Base-by-base conservation (phyloP, 2,888 invertebrate genomes). In the Brachypterus glaber region DNA sequence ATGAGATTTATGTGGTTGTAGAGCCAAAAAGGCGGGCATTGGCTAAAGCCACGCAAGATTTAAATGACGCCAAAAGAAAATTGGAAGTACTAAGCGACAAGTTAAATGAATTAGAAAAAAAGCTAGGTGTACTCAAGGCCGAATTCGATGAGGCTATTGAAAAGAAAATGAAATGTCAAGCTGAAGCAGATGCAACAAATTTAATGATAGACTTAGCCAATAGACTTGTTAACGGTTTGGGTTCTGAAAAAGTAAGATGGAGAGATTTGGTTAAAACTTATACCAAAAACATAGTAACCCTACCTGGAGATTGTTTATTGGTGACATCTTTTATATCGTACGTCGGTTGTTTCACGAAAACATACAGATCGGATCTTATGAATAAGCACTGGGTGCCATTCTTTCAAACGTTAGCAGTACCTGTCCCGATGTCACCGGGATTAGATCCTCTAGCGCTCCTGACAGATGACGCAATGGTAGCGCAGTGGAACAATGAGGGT, bases 321-420 rank as follows among this genome's bases (percentile, higher is more conserved):
- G 81, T 90, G 18, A 86, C 91, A 0, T 91, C 93, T 8, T 95
- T 95, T 63, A 85, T 95, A 36, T 93, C 93, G 0, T 95, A 95
- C 60, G 86, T 92, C 17, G 95, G 95, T 2, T 91, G 91, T 58
- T 95, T 95, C 63, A 90, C 87, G 17, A 80, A 85, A 44, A 73
- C 74, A 33, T 95, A 93, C 60, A 72, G 95, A 32, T 57, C 71
- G 14, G 83, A 88, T 51, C 72, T 95, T 35, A 73, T 89, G 58
- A 69, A 85, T 8, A 77, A 82, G 16, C 72, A 78, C 55, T 91
- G 91, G 90, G 58, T 84, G 45, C 91, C 92, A 1, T 79, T 73
- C 46, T 71, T 95, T n/a, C 74, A 72, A 38, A 69, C 82, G 24
- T 68, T 77, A 70, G 77, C 78, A 0, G 45, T 50, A 17, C 76